Conservation (phyloP, 2,888 invertebrate genomes). For the Chouioia cunea region DNA sequence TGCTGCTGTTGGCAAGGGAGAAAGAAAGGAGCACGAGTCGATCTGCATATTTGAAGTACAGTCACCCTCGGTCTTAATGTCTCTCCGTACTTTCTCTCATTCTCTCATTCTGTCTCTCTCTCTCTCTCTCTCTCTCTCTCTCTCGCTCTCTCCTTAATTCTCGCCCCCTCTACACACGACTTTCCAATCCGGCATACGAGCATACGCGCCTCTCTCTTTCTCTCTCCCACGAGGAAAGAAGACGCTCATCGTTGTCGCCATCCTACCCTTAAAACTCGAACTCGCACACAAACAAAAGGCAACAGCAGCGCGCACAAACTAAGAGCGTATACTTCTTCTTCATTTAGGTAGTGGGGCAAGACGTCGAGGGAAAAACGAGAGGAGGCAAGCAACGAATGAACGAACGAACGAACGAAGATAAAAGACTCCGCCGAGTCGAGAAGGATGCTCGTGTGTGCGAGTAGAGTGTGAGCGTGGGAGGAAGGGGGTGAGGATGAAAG, state of each 20-base stretch:
- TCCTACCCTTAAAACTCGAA: slow-evolving; percentile 10
- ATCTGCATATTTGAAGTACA: slow-evolving; percentile 51
- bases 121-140: not conserved
- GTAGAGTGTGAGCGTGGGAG: slow-evolving; percentile 33
- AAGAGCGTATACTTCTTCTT: slow-evolving; percentile 56
- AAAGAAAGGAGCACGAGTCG: slow-evolving; percentile 32
- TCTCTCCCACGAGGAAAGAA: slow-evolving; percentile 17
- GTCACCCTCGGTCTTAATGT: slow-evolving; percentile 54
- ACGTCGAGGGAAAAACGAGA: slow-evolving; percentile 39
- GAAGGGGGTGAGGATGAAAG: slow-evolving; percentile 51
- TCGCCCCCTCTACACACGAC: slow-evolving; percentile 25
- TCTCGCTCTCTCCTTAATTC: slow-evolving; percentile 20
- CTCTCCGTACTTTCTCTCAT: slow-evolving; percentile 37
- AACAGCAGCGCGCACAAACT: slow-evolving; percentile 51
- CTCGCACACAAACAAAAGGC: slow-evolving; percentile 48
- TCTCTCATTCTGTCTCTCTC: slow-evolving; percentile 18
- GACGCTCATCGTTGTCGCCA: slow-evolving; percentile 19
- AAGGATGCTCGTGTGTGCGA: slow-evolving; percentile 19
- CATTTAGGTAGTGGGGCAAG: slow-evolving; percentile 51
- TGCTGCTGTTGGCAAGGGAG: slow-evolving; percentile 20
- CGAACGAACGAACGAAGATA: slow-evolving; percentile 49
- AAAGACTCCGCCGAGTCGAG: slow-evolving; percentile 39
- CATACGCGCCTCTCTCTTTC: slow-evolving; percentile 45
- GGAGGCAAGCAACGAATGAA: slow-evolving; percentile 53
- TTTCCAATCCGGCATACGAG: slow-evolving; percentile 51